Conservation (phyloP, 2,797 vertebrate species). For the Paguma larvata region DNA sequence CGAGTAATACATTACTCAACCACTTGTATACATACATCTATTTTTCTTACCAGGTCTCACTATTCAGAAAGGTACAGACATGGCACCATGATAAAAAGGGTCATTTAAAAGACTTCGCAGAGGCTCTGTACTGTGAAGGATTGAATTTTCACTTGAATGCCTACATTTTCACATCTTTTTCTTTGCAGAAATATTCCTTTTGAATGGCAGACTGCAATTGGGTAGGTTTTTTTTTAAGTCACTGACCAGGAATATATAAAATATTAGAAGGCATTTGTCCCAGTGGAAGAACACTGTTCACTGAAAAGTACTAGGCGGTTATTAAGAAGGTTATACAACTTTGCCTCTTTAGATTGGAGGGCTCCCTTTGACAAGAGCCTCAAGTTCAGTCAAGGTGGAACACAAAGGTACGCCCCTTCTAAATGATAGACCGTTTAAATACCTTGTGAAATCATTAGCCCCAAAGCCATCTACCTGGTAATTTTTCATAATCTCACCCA, state of each 20-base stretch:
- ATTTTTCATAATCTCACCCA: constrained; percentile 51
- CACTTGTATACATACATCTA: constrained; percentile 89
- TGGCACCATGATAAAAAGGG: constrained; percentile 91
- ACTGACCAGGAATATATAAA: constrained; percentile 84
- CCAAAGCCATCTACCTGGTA: not conserved
- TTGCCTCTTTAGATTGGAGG: constrained; percentile 54
- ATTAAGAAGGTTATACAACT: constrained; percentile 68
- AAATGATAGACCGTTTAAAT: constrained; percentile 56
- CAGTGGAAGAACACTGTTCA: constrained; percentile 71
- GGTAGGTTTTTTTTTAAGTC: constrained; percentile 75
- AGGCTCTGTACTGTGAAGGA: constrained; percentile 92
- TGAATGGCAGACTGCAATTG: constrained; percentile 86
- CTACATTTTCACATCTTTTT: constrained; percentile 90
- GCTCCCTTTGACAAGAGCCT: not conserved
- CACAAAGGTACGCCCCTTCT: not conserved
- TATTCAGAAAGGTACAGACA: constrained; percentile 90
- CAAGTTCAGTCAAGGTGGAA: constrained; percentile 63
- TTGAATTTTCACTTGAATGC: constrained; percentile 93
- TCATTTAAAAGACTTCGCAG: constrained; percentile 92
- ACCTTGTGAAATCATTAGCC: constrained; percentile 62
- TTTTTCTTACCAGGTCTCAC: constrained; percentile 89
- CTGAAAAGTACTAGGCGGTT: constrained; percentile 34
- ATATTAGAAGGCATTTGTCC: constrained; percentile 79
- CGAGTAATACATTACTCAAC: constrained; percentile 90
- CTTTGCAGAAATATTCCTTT: constrained; percentile 87